Conservation (phyloP, 2,888 invertebrate genomes). For the Polymixis flavicincta region DNA sequence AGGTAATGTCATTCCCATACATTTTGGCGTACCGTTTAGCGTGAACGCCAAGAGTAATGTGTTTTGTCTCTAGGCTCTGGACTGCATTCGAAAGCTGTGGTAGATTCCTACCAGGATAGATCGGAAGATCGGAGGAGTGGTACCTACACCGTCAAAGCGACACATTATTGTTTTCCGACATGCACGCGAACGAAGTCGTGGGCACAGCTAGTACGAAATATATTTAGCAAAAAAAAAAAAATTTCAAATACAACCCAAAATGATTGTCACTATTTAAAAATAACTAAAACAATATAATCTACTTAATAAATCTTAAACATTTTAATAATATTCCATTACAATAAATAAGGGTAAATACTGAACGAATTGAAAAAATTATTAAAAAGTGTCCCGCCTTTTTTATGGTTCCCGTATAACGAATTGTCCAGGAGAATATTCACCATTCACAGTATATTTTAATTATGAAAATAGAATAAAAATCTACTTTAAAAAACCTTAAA, state of each 20-base stretch:
- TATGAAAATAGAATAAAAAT: background rate
- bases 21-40: no score
- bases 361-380: background rate
- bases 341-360: no score
- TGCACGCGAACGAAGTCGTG: no score
- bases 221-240: background rate
- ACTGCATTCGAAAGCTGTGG: no score
- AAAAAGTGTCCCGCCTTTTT: constrained; percentile 7
- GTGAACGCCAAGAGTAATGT: no score
- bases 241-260: background rate
- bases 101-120: no score
- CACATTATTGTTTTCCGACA: no score
- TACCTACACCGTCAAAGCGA: no score
- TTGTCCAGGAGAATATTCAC: background rate
- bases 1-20: no score
- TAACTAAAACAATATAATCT: background rate
- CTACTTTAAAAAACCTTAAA: background rate
- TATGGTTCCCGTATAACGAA: constrained; percentile 7
- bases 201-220: no score
- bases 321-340: background rate
- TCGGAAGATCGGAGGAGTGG: no score
- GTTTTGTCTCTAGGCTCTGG: no score
- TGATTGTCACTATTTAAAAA: background rate
- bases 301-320: background rate
- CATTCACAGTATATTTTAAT: background rate